These are phyloP conservation scores for Nesospiza acunhae DNA, from an alignment of 2,113 vertebrate species.

Conservation along the genomic window DNA sequence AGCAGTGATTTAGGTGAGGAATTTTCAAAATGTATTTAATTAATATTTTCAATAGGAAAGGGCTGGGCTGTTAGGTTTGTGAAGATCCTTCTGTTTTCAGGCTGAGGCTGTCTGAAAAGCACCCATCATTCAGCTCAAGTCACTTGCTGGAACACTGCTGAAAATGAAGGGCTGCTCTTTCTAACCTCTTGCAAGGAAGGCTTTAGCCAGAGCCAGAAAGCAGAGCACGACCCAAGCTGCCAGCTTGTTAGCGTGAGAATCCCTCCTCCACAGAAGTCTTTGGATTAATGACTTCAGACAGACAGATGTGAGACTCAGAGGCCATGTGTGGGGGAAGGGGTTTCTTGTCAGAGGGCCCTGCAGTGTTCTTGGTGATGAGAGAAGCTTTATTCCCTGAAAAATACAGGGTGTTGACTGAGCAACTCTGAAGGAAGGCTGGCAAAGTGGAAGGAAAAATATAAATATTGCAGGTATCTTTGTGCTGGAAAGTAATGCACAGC, in stretches of 20 bases:
- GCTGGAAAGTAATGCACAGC: background rate
- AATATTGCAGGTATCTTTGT: background rate
- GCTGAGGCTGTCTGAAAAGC: background rate
- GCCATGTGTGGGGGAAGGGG: background rate
- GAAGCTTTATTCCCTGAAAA: constrained; percentile 12
- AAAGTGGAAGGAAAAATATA: constrained; percentile 6
- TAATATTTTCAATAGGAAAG: background rate
- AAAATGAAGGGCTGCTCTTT: background rate
- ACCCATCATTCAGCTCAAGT: background rate
- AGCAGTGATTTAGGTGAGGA: background rate
- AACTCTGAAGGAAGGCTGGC: background rate
- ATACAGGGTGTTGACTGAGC: background rate
- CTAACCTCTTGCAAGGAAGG: background rate
- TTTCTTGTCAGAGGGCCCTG: background rate
- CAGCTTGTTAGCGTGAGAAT: constrained; percentile 50
- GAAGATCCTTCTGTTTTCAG: background rate
- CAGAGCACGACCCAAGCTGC: background rate
- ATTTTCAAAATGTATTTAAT: background rate
- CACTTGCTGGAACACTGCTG: background rate
- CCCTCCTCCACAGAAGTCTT: background rate
- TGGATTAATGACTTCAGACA: constrained; percentile 65
- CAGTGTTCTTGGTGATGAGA: background rate
- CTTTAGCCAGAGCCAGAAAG: background rate
- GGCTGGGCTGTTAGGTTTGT: background rate
- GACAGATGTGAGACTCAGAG: constrained; percentile 37